These are phyloP conservation scores for Enteromius treurensis DNA, from an alignment of 2,797 vertebrate species.

Conservation along the genomic window DNA sequence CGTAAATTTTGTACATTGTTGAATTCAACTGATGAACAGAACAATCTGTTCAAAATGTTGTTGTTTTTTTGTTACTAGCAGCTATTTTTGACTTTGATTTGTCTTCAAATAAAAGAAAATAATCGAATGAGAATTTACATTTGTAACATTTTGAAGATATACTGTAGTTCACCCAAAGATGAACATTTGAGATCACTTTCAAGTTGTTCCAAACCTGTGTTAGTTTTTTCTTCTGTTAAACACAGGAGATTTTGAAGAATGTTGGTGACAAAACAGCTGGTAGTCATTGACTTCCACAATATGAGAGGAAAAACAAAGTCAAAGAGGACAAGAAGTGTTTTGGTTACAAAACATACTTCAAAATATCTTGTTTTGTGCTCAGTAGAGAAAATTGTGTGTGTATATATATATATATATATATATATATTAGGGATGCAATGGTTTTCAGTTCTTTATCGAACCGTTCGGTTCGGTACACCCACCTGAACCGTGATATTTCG, in stretches of 20 bases:
- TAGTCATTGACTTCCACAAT: no score
- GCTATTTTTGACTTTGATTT: background rate
- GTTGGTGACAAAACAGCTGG: background rate
- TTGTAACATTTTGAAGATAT: no score
- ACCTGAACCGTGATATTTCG: no score
- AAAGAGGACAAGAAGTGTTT: background rate
- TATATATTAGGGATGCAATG: no score
- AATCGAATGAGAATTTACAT: no score
- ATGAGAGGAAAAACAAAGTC: no score
- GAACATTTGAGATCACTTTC: background rate
- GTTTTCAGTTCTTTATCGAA: no score
- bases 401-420: no score
- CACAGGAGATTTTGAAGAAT: background rate
- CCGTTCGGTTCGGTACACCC: no score
- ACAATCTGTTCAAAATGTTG: background rate
- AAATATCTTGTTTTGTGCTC: background rate
- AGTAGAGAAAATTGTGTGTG: background rate
- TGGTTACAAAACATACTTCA: background rate
- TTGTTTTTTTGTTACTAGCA: background rate
- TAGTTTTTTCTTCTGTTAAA: background rate
- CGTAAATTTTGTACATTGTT: background rate
- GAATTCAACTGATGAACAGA: background rate
- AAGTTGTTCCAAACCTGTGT: background rate
- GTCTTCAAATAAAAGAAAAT: no score
- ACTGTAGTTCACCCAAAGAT: no score